Percentiles rank a stretch among this genome's conserved stretches.
Conservation (phyloP, 1,140 invertebrate species). For the Halesus radiatus region DNA sequence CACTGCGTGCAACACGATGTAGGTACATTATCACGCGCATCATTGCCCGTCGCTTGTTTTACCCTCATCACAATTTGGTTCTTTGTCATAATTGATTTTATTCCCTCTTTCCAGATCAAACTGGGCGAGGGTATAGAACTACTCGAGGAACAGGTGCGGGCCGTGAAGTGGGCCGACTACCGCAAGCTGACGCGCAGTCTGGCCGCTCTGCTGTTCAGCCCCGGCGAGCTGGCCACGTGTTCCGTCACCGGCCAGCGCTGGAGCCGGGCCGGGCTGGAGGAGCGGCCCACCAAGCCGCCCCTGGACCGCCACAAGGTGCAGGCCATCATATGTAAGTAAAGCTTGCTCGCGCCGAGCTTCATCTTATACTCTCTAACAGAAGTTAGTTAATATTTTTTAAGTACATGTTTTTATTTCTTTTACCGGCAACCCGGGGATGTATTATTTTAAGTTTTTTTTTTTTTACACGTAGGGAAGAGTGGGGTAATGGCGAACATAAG, state of each 20-base stretch:
- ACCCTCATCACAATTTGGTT: too few species aligned
- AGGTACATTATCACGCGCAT: too few species aligned
- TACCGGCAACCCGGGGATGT: too few species aligned
- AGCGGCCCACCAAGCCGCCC: conserved; percentile 80
- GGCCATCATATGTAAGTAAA: conserved; percentile 80
- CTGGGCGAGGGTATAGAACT: conserved; percentile 80
- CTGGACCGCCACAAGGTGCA: conserved; percentile 79
- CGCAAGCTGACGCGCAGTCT: conserved; percentile 79
- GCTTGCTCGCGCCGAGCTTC: too few species aligned
- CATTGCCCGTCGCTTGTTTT: too few species aligned
- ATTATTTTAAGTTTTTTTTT: too few species aligned
- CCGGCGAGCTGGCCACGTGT: conserved; percentile 79
- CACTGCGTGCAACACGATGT: too few species aligned
- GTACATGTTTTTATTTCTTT: too few species aligned
- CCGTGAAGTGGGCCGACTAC: conserved; percentile 82
- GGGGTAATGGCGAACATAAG: too few species aligned
- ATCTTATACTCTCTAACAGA: too few species aligned
- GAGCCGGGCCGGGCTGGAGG: conserved; percentile 78
- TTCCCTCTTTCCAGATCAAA: conserved; percentile 72
- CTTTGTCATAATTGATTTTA: background rate
- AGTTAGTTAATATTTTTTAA: too few species aligned
- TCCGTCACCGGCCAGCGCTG: conserved; percentile 82
- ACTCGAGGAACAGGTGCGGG: conserved; percentile 77
- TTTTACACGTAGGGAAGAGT: too few species aligned
- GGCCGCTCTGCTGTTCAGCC: conserved; percentile 81